Conservation (phyloP, 2,113 vertebrate species). For the Cyphomyrus plagiostoma region DNA sequence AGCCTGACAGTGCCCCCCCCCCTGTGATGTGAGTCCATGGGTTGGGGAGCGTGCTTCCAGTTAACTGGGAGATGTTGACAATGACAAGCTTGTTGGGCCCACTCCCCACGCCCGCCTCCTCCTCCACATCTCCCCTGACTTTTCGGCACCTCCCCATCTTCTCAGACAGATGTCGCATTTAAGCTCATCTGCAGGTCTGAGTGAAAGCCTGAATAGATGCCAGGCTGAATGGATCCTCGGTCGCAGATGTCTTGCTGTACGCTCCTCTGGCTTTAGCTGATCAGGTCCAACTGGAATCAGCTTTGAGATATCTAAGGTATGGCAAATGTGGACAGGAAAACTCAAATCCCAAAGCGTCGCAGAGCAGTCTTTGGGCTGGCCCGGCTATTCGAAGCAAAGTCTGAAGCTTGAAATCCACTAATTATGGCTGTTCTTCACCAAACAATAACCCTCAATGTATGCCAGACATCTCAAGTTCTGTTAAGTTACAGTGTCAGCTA, state of each 20-base stretch:
- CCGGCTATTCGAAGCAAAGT: not conserved
- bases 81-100: conserved; percentile 21
- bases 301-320: not conserved
- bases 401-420: not conserved
- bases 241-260: not conserved
- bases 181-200: not conserved
- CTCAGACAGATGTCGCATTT: not conserved
- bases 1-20: not conserved
- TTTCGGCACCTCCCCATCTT: conserved; percentile 27
- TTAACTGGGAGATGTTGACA: conserved; percentile 30
- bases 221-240: not conserved
- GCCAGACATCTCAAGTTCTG: not conserved
- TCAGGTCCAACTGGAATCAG: not conserved
- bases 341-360: not conserved
- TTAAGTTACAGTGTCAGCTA: not conserved
- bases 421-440: not conserved
- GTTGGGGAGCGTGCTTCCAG: not conserved
- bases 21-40: not conserved
- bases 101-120: conserved; percentile 13
- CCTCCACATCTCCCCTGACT: conserved; percentile 21
- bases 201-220: not conserved
- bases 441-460: not conserved
- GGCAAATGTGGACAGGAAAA: not conserved
- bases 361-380: not conserved
- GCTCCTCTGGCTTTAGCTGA: not conserved